Evolutionary conservation across 2,888 invertebrate species (phyloP).

Genomic region (Cryptus armator): DNA sequence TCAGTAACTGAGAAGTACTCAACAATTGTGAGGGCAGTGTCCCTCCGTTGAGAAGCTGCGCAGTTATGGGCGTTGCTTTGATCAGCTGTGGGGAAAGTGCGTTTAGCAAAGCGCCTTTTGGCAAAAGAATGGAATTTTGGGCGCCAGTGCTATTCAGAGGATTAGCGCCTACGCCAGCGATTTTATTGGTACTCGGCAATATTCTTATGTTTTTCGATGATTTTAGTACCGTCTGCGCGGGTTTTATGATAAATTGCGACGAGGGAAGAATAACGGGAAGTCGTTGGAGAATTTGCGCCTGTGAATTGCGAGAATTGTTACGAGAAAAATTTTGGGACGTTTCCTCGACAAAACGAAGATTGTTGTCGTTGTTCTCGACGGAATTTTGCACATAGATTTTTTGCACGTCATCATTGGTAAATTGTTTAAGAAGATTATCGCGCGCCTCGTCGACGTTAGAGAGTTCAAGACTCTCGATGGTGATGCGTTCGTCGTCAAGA

Average conservation of each 20-base stretch:
- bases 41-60: constrained; percentile 75
- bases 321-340: constrained; percentile 65
- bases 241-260: constrained; percentile 80
- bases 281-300: constrained; percentile 78
- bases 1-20: constrained; percentile 75
- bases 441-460: constrained; percentile 17
- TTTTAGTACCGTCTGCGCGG: constrained; percentile 78
- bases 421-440: constrained; percentile 23
- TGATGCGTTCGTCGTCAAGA: constrained; percentile 41
- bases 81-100: constrained; percentile 77
- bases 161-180: constrained; percentile 47
- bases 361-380: background rate
- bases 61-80: constrained; percentile 77
- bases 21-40: constrained; percentile 76
- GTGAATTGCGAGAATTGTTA: constrained; percentile 70
- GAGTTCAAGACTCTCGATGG: constrained; percentile 45
- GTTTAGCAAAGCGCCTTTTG: constrained; percentile 78
- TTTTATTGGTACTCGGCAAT: constrained; percentile 75
- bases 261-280: constrained; percentile 78
- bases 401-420: background rate
- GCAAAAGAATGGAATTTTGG: constrained; percentile 78
- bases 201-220: constrained; percentile 77
- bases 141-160: constrained; percentile 63
- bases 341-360: background rate
- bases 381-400: constrained; percentile 54